phyloP scores from a whole-genome alignment of 1,140 invertebrate genomes.

The Ectropis grisescens region DNA sequence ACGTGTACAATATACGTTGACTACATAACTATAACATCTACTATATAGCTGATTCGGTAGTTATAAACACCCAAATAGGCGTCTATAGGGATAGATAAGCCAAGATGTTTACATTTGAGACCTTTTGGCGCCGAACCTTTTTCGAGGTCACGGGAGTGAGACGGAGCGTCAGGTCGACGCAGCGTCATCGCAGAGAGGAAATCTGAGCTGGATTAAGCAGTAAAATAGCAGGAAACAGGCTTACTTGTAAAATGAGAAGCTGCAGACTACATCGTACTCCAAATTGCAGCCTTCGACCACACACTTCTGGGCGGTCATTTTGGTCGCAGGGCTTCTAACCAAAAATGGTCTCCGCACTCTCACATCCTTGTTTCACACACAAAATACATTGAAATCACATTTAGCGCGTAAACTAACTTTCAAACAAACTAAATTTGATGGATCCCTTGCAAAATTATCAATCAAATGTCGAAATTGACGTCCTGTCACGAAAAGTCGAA shows the following conservation, averaged over 20 bases:
- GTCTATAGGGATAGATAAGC: background rate
- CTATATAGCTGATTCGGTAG: too few species aligned
- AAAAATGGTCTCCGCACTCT: constrained; percentile 37
- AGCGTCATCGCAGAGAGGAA: too few species aligned
- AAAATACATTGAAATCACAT: constrained; percentile 43
- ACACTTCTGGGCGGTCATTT: constrained; percentile 53
- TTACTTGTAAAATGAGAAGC: constrained; percentile 66
- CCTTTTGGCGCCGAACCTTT: background rate
- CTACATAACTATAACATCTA: too few species aligned
- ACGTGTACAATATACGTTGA: too few species aligned
- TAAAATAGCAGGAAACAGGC: constrained; percentile 32
- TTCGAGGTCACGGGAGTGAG: constrained; percentile 10
- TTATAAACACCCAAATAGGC: too few species aligned
- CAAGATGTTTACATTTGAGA: constrained; percentile 7
- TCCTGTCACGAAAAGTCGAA: constrained; percentile 68
- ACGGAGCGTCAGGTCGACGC: too few species aligned
- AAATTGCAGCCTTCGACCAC: constrained; percentile 61
- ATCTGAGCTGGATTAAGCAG: too few species aligned
- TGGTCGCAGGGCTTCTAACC: constrained; percentile 23
- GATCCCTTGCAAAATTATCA: constrained; percentile 66
- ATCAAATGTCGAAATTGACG: constrained; percentile 69
- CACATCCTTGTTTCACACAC: constrained; percentile 43
- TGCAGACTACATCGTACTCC: constrained; percentile 64
- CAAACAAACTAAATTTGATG: constrained; percentile 68
- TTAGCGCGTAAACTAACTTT: constrained; percentile 67